phyloP scores from a whole-genome alignment of 2,888 invertebrate genomes.

The Tetragonula carbonaria region DNA sequence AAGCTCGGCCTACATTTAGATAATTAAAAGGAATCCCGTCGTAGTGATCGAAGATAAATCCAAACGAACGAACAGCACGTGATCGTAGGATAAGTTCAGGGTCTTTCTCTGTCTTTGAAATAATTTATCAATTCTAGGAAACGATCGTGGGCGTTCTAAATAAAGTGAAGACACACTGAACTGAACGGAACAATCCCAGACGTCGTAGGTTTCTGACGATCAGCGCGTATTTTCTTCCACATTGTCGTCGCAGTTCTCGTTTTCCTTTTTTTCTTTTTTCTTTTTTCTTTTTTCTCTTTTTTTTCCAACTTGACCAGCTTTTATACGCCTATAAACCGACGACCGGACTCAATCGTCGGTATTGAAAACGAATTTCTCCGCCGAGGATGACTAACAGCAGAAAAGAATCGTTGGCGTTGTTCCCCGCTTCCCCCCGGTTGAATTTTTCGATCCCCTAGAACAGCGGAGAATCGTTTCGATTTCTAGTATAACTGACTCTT shows the following conservation, averaged over 20 bases:
- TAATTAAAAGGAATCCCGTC: no score
- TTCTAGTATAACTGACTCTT: conserved; percentile 42
- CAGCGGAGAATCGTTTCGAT: conserved; percentile 49
- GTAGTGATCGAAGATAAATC: no score
- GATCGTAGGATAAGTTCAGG: no score
- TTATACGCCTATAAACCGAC: not conserved
- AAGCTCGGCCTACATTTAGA: no score
- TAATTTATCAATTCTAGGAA: no score
- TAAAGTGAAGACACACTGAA: no score
- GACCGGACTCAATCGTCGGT: conserved; percentile 35
- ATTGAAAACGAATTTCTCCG: conserved; percentile 46
- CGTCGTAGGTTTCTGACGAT: not conserved
- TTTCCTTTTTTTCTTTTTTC: not conserved
- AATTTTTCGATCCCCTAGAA: conserved; percentile 4
- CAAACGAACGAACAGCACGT: no score
- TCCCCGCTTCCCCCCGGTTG: not conserved
- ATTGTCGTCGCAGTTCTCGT: not conserved
- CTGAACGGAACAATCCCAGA: not conserved
- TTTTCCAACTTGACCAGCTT: not conserved
- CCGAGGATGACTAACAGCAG: conserved; percentile 6
- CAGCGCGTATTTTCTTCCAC: not conserved
- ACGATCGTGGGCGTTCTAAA: no score
- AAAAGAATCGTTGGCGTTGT: conserved; percentile 32
- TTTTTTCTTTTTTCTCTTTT: not conserved
- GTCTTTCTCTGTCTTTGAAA: no score